These are phyloP conservation scores for Elephantulus edwardii DNA, from an alignment of 2,113 vertebrate species.

Conservation along the genomic window DNA sequence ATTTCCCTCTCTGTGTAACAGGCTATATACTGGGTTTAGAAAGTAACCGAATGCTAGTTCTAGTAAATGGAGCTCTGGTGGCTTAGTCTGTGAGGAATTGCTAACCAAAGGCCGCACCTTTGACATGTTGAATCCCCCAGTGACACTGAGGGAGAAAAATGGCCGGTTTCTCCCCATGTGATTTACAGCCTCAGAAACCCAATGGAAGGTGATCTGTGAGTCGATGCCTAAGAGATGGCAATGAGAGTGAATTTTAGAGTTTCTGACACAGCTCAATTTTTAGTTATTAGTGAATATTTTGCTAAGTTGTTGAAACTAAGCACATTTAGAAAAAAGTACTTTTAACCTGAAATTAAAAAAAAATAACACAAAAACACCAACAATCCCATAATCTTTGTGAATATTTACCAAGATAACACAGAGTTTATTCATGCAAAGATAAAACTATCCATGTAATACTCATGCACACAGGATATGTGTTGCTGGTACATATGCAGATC, in stretches of 20 bases:
- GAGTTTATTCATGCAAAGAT: constrained; percentile 42
- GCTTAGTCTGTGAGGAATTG: too few species aligned
- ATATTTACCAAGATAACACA: constrained; percentile 42
- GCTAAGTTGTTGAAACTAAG: neutral
- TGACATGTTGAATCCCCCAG: too few species aligned
- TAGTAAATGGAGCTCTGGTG: too few species aligned
- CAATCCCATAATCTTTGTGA: neutral
- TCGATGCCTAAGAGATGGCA: too few species aligned
- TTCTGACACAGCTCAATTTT: too few species aligned
- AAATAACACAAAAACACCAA: too few species aligned
- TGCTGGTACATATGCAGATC: constrained; percentile 29
- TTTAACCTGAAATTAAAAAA: constrained; percentile 39
- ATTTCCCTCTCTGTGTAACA: neutral
- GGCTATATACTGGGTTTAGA: neutral
- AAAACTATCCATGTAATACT: constrained; percentile 34
- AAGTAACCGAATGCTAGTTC: neutral
- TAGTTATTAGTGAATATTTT: constrained; percentile 1
- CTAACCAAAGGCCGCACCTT: too few species aligned
- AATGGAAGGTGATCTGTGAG: too few species aligned
- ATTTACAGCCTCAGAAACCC: too few species aligned
- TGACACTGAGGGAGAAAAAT: too few species aligned
- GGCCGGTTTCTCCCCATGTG: too few species aligned
- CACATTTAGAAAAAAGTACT: constrained; percentile 43
- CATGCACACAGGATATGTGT: neutral
- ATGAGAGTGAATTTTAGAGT: too few species aligned